Percentiles rank a stretch among this genome's conserved stretches.
Evolutionary conservation across 2,797 vertebrate species (phyloP).

Genomic region (Sebastes jordani): DNA sequence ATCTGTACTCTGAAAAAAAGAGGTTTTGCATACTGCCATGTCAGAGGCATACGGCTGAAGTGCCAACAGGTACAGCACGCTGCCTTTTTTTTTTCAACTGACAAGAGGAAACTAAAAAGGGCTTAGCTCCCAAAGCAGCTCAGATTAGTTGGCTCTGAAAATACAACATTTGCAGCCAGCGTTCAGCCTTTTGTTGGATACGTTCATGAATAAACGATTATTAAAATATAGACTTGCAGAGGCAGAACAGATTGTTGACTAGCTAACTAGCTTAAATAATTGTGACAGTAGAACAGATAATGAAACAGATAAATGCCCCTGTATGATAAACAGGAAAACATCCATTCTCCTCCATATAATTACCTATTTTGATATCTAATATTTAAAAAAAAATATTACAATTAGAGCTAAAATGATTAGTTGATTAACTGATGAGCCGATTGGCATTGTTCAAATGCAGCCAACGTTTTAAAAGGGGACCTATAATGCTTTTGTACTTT

Average conservation of each 20-base stretch:
- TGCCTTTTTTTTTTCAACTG: constrained; percentile 5
- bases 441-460: not conserved
- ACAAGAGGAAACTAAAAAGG: constrained; percentile 32
- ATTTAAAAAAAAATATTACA: not conserved
- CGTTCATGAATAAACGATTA: not conserved
- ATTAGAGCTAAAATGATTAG: not conserved
- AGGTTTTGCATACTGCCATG: constrained; percentile 24
- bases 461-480: not conserved
- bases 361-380: not conserved
- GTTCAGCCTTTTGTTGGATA: not conserved
- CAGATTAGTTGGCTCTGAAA: constrained; percentile 22
- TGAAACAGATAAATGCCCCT: not conserved
- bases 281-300: not conserved
- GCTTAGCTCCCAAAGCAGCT: constrained; percentile 15
- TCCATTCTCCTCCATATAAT: not conserved
- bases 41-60: constrained; percentile 30
- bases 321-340: not conserved
- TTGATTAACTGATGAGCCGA: not conserved
- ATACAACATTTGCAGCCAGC: not conserved
- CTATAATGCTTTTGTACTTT: too few relatives aligned
- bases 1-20: constrained; percentile 22
- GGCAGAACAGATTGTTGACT: not conserved
- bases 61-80: constrained; percentile 17
- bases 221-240: not conserved
- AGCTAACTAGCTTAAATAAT: not conserved